Conservation (phyloP, 1,140 invertebrate genomes). For the Anoplolepis gracilipes region DNA sequence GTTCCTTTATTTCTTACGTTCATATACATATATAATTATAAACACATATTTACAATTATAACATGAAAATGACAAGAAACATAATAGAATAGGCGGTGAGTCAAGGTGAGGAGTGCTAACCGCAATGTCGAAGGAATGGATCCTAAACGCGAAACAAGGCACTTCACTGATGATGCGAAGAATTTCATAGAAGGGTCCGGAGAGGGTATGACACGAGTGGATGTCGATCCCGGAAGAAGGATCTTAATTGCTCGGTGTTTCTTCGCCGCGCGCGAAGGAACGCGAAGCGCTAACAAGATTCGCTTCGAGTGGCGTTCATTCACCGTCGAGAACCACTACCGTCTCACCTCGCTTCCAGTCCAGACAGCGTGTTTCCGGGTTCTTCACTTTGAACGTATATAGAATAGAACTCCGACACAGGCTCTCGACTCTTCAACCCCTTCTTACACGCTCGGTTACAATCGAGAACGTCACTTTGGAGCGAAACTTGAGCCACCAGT, state of each 20-base stretch:
- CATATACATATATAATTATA: no score
- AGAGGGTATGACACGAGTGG: constrained; percentile 53
- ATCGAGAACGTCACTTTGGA: not conserved
- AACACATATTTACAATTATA: no score
- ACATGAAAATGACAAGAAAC: not conserved
- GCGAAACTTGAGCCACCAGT: not conserved
- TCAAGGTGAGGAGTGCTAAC: not conserved
- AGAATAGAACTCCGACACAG: not conserved
- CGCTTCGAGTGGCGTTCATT: constrained; percentile 68
- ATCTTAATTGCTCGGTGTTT: constrained; percentile 67
- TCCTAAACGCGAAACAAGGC: not conserved
- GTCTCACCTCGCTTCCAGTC: constrained; percentile 3
- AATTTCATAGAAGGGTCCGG: constrained; percentile 20
- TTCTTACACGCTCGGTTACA: not conserved
- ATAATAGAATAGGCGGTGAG: not conserved
- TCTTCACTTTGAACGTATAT: constrained; percentile 20
- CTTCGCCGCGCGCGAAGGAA: constrained; percentile 25
- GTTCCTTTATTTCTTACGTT: not conserved
- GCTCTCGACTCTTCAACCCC: not conserved
- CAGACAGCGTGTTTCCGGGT: constrained; percentile 43
- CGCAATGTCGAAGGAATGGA: not conserved
- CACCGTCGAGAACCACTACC: constrained; percentile 42
- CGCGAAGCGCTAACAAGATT: constrained; percentile 63
- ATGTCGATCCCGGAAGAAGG: constrained; percentile 67
- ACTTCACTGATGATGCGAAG: not conserved